Evolutionary conservation across 2,797 vertebrate genomes (phyloP).

Genomic region (Xiphorhynchus erythropygius): DNA sequence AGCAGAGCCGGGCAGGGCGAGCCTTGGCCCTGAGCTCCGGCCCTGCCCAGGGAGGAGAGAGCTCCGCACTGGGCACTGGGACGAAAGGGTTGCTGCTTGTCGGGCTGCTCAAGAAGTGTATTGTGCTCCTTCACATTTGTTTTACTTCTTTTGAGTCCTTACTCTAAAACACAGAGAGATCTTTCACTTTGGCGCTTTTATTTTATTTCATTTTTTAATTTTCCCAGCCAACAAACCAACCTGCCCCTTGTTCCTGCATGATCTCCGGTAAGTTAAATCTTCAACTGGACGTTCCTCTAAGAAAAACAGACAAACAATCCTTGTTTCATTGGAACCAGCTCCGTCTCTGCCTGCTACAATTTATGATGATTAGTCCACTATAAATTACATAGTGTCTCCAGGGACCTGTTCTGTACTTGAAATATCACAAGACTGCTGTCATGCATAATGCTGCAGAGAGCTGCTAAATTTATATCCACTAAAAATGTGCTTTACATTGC

Average conservation of each 20-base stretch:
- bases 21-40: background rate
- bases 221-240: no score
- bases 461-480: constrained; percentile 59
- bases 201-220: background rate
- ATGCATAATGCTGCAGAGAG: constrained; percentile 49
- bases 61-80: background rate
- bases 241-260: background rate
- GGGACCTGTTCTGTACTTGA: constrained; percentile 53
- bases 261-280: background rate
- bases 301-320: background rate
- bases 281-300: background rate
- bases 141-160: background rate
- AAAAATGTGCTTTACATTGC: constrained; percentile 48
- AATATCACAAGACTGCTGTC: constrained; percentile 61
- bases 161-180: background rate
- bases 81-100: background rate
- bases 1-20: background rate
- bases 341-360: constrained; percentile 1
- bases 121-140: background rate
- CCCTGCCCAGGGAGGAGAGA: background rate
- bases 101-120: background rate
- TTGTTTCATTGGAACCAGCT: background rate
- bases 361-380: constrained; percentile 37
- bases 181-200: background rate
- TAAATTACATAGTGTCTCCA: constrained; percentile 47